Evolutionary conservation across 2,797 vertebrate species (phyloP).

Genomic region (Anomalospiza imberbis): DNA sequence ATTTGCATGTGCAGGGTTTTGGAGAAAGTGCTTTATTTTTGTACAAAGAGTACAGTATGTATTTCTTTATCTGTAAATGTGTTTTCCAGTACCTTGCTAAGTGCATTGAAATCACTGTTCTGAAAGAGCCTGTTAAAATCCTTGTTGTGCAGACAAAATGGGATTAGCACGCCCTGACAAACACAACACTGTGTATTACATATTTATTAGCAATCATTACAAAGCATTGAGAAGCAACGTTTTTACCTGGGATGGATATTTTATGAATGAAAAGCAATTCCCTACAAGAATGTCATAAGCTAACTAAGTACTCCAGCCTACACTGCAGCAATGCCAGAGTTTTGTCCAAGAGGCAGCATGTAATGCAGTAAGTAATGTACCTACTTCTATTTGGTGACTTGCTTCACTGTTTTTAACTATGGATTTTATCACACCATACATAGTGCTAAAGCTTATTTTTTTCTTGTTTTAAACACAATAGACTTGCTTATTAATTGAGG

Average conservation of each 20-base stretch:
- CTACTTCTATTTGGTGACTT: not conserved
- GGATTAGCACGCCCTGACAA: not conserved
- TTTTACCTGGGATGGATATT: not conserved
- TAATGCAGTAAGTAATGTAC: not conserved
- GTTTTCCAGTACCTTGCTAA: constrained; percentile 11
- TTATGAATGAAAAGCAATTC: not conserved
- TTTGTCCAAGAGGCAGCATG: not conserved
- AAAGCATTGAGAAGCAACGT: not conserved
- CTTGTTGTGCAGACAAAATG: not conserved
- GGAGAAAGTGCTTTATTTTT: not conserved
- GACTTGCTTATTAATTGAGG: not conserved
- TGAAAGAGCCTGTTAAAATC: not conserved
- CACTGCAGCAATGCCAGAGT: not conserved
- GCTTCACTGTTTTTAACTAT: not conserved
- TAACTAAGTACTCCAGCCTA: constrained; percentile 32
- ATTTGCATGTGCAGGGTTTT: not conserved
- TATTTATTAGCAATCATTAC: not conserved
- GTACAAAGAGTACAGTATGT: not conserved
- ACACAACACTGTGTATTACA: not conserved
- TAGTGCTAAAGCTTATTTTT: not conserved
- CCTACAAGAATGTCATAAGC: constrained; percentile 44
- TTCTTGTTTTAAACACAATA: not conserved
- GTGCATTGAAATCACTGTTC: not conserved
- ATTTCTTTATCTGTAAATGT: not conserved
- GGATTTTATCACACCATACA: not conserved